Percentiles rank a stretch among this genome's conserved stretches.
Conservation (phyloP, 2,888 invertebrate species). For the Drosophila falleni region DNA sequence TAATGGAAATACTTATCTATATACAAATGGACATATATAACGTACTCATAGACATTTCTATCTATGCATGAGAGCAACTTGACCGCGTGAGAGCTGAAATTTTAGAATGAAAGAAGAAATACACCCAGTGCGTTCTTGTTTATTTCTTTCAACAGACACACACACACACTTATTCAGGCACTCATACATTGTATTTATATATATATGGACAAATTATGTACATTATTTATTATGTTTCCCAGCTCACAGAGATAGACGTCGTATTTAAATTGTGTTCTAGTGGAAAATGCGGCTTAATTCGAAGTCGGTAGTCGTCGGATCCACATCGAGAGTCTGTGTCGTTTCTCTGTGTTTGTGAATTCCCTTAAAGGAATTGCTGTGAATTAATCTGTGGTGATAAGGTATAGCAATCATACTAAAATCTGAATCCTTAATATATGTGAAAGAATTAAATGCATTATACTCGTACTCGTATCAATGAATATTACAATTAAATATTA, state of each 20-base stretch:
- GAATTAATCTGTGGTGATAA: constrained; percentile 36
- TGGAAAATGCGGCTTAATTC: constrained; percentile 73
- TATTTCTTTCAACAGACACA: background rate
- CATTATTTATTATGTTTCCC: constrained; percentile 9
- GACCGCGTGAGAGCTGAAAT: constrained; percentile 31
- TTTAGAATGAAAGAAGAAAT: constrained; percentile 13
- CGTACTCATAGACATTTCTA: constrained; percentile 32
- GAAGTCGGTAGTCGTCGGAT: constrained; percentile 74
- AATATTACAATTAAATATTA: background rate
- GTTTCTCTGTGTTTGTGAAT: constrained; percentile 30
- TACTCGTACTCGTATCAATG: background rate
- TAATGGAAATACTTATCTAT: constrained; percentile 14
- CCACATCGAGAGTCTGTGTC: constrained; percentile 46
- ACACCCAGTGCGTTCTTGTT: constrained; percentile 5
- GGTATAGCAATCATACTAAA: constrained; percentile 40
- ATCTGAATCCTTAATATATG: constrained; percentile 15
- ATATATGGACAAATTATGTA: constrained; percentile 17
- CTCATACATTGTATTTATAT: constrained; percentile 4
- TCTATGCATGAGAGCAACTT: constrained; percentile 41
- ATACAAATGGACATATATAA: background rate
- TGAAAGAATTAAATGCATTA: constrained; percentile 6
- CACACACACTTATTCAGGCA: background rate
- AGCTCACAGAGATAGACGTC: constrained; percentile 15
- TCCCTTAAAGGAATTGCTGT: constrained; percentile 38
- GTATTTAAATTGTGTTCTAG: constrained; percentile 74